Evolutionary conservation across 2,113 vertebrate genomes (phyloP).

Genomic region (Crotophaga sulcirostris): DNA sequence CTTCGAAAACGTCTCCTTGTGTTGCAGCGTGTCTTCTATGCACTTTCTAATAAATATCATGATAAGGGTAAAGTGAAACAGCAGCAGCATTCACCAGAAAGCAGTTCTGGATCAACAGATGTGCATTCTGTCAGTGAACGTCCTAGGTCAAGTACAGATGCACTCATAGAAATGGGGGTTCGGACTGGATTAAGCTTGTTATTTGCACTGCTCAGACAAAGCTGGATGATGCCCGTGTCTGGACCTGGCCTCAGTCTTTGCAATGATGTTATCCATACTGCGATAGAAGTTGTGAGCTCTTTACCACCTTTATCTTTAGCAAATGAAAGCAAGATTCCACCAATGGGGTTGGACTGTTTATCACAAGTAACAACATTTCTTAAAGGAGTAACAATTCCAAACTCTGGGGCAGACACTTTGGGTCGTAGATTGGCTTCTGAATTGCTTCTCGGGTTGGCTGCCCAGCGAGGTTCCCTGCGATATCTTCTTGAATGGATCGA

Average conservation of each 20-base stretch:
- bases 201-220: constrained; percentile 93
- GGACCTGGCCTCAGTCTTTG: constrained; percentile 86
- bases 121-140: constrained; percentile 92
- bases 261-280: constrained; percentile 93
- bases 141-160: constrained; percentile 92
- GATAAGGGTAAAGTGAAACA: constrained; percentile 97
- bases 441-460: constrained; percentile 91
- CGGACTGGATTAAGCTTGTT: constrained; percentile 93
- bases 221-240: constrained; percentile 90
- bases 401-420: constrained; percentile 92
- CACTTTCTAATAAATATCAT: constrained; percentile 97
- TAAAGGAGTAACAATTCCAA: constrained; percentile 95
- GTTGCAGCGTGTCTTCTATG: constrained; percentile 95
- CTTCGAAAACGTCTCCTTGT: constrained; percentile 93
- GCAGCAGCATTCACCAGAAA: constrained; percentile 93
- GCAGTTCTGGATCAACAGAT: constrained; percentile 86
- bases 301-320: constrained; percentile 91
- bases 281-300: constrained; percentile 93
- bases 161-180: constrained; percentile 96
- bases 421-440: constrained; percentile 93
- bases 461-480: constrained; percentile 90
- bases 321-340: constrained; percentile 96
- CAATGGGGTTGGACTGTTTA: constrained; percentile 97
- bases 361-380: constrained; percentile 94
- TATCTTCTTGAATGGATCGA: constrained; percentile 94